phyloP scores from a whole-genome alignment of 1,140 invertebrate species.

The Mesaphorura yosii region DNA sequence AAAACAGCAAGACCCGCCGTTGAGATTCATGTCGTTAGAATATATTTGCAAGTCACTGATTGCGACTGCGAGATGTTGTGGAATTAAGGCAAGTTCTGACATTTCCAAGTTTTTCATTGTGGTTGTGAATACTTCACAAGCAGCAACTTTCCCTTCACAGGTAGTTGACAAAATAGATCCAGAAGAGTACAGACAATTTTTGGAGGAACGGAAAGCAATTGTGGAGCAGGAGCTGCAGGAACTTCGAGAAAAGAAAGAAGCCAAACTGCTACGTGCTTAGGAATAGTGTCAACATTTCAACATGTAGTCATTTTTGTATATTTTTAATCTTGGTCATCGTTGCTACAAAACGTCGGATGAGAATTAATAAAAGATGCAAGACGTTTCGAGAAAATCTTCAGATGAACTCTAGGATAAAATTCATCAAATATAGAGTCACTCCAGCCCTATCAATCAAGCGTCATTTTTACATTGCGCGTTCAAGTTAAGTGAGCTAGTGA shows the following conservation, averaged over 20 bases:
- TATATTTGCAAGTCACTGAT: conserved; percentile 70
- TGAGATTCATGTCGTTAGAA: conserved; percentile 53
- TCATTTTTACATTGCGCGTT: too few species aligned
- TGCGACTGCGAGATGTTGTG: conserved; percentile 59
- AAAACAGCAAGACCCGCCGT: conserved; percentile 71
- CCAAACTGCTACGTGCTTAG: conserved; percentile 75
- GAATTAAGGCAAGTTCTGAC: conserved; percentile 52
- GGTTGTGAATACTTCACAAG: not conserved
- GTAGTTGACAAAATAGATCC: conserved; percentile 68
- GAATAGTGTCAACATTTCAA: too few species aligned
- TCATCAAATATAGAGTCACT: not conserved
- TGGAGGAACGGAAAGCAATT: conserved; percentile 60
- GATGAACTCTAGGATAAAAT: not conserved
- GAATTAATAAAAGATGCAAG: too few species aligned
- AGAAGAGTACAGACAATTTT: conserved; percentile 70
- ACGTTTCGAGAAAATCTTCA: too few species aligned
- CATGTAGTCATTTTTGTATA: too few species aligned
- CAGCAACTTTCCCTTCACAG: conserved; percentile 27
- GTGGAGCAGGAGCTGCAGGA: conserved; percentile 62
- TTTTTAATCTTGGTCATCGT: too few species aligned
- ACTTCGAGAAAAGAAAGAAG: conserved; percentile 74
- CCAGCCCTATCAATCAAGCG: too few species aligned
- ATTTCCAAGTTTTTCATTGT: conserved; percentile 7
- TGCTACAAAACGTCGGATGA: too few species aligned
- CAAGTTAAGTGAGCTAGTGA: too few species aligned